Percentiles rank a stretch among this genome's conserved stretches.
Conservation (phyloP, 2,888 invertebrate genomes). For the Mechanitis messenoides region DNA sequence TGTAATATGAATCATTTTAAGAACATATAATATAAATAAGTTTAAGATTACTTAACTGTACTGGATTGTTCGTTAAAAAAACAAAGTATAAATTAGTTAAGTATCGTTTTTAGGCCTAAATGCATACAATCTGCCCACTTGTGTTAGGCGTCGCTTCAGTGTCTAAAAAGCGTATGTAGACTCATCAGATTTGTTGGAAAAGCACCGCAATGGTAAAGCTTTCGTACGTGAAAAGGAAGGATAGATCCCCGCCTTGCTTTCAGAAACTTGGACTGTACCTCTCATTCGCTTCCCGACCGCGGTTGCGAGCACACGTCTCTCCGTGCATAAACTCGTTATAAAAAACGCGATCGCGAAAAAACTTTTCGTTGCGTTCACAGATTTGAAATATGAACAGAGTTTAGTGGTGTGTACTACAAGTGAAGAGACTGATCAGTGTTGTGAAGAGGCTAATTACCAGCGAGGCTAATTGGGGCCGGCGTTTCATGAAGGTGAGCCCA, state of each 20-base stretch:
- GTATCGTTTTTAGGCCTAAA: constrained; percentile 68
- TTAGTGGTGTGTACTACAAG: constrained; percentile 55
- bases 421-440: constrained; percentile 46
- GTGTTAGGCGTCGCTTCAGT: constrained; percentile 56
- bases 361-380: constrained; percentile 67
- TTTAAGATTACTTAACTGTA: background rate
- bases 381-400: constrained; percentile 51
- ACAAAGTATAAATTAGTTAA: constrained; percentile 44
- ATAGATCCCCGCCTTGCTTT: constrained; percentile 59
- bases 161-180: constrained; percentile 46
- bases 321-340: constrained; percentile 24
- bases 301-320: constrained; percentile 48
- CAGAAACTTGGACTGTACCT: constrained; percentile 34
- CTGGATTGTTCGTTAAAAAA: background rate
- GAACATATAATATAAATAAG: background rate
- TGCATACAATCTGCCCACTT: constrained; percentile 74
- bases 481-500: constrained; percentile 76
- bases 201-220: constrained; percentile 59
- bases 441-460: constrained; percentile 69
- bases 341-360: constrained; percentile 63
- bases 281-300: constrained; percentile 64
- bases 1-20: too few relatives aligned
- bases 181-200: constrained; percentile 50
- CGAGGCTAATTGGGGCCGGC: constrained; percentile 73
- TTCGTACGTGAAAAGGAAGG: constrained; percentile 64